Evolutionary conservation across 2,888 invertebrate genomes (phyloP).

Genomic region (Xanthia togata): DNA sequence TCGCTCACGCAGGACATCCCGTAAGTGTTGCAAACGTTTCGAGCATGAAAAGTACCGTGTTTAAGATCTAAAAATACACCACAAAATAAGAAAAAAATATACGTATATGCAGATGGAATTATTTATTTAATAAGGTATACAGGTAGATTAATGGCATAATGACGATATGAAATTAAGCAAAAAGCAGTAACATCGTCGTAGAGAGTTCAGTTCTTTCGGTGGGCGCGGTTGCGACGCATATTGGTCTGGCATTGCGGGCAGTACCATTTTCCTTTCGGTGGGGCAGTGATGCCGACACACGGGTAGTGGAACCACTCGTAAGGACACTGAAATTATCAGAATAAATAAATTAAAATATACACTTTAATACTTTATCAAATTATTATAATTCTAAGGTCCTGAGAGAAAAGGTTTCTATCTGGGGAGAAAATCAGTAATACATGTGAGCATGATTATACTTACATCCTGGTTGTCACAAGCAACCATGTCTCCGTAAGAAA

Average conservation of each 20-base stretch:
- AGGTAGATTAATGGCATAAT: slow-evolving; percentile 59
- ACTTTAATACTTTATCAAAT: background rate
- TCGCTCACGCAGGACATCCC: too few relatives aligned
- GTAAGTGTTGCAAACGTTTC: background rate
- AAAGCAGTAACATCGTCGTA: slow-evolving; percentile 44
- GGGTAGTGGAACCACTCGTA: slow-evolving; percentile 99
- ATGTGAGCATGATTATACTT: slow-evolving; percentile 80
- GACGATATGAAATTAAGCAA: slow-evolving; percentile 58
- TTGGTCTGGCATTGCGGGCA: slow-evolving; percentile 98
- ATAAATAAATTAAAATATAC: background rate
- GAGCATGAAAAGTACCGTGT: background rate
- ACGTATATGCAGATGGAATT: slow-evolving; percentile 57
- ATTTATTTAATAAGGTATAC: slow-evolving; percentile 66
- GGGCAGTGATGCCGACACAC: slow-evolving; percentile 98
- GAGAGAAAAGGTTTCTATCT: background rate
- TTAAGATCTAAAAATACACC: background rate
- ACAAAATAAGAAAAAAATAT: slow-evolving; percentile 7
- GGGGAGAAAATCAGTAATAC: background rate
- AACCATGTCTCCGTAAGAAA: slow-evolving; percentile 99
- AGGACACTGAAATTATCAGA: slow-evolving; percentile 93
- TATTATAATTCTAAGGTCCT: background rate
- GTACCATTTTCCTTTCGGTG: slow-evolving; percentile 99
- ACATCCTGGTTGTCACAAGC: slow-evolving; percentile 99
- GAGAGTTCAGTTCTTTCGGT: slow-evolving; percentile 93
- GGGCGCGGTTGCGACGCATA: slow-evolving; percentile 95